Base-by-base conservation (phyloP, 92 coral and sea anemone species). In the Galaxea fascicularis region DNA sequence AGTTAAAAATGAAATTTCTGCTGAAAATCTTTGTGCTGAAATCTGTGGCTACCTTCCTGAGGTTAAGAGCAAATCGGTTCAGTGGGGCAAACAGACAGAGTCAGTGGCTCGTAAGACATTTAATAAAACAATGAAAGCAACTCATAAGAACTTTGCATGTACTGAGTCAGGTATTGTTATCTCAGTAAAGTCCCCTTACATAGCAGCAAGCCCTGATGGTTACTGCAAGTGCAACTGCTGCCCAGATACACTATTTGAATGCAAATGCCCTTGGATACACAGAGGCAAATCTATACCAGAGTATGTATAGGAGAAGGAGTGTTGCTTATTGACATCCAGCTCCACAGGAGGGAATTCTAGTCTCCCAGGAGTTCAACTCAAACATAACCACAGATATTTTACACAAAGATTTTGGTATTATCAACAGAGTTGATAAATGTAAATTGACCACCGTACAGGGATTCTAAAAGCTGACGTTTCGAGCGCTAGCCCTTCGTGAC, bases 151-250 rank as follows among this genome's bases (percentile, higher is more conserved):
- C 77, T 65, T 80, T 35, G 35, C 51, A 80, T 66, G 85, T 80
- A 41, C 56, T n/a, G 78, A 67, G 73, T 41, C 85, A 45, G 85
- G 85, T 30, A 65, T 80, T 12, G 73, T 65, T 26, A 53, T 80
- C 27, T 72, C 71, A 53, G 62, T 60, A 21, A 72, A 67, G 27
- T 65, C 4, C 75, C 64, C 60, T 17, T 65, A 70, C 25, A 59
- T 82, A 53, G 87, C 53, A 52, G 87, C 80, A 60, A 82, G 87
- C 65, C 69, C 68, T n/a, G 70, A 72, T 72, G 79, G 87, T 26
- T 70, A 70, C 69, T 59, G 66, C 12, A 25, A 21, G 35, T 82
- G 87, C 53, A 27, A 59, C 44, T 71, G 87, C 68, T 82, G 80
- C 76, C 78, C 78, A 45, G 49, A 44, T 16, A 28, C 65, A 44